These are phyloP conservation scores for Nothocercus nigrocapillus DNA, from an alignment of 2,113 vertebrate genomes.

Conservation along the genomic window DNA sequence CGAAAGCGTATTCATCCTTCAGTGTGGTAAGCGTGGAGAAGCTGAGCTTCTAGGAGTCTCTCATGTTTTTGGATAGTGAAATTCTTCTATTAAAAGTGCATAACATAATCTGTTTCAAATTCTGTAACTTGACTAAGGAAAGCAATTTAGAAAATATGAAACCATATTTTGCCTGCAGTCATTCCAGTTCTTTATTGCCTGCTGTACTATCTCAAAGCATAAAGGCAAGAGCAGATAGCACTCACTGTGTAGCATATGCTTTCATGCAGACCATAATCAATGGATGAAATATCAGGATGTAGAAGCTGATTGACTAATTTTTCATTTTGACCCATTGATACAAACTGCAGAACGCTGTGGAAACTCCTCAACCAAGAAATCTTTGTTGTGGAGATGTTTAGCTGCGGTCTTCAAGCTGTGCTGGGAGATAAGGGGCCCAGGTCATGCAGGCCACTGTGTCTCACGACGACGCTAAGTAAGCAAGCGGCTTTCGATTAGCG, in stretches of 20 bases:
- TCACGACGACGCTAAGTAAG: neutral
- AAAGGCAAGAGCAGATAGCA: neutral
- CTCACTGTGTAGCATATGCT: neutral
- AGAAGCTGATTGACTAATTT: neutral
- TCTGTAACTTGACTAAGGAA: conserved; percentile 6
- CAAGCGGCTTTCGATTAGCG: conserved; percentile 24
- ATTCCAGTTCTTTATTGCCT: neutral
- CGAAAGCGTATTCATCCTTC: neutral
- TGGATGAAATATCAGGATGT: neutral
- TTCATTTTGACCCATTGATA: neutral
- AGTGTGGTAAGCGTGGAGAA: neutral
- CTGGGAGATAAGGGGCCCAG: neutral
- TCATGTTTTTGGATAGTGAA: neutral
- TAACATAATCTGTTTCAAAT: neutral
- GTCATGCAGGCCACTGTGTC: neutral
- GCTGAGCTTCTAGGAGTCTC: neutral
- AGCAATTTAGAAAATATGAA: neutral
- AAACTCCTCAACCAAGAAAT: neutral
- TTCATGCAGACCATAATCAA: conserved; percentile 17
- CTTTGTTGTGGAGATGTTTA: neutral
- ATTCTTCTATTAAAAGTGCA: neutral
- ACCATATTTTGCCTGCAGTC: neutral
- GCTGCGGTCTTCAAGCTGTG: neutral
- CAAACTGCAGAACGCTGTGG: neutral
- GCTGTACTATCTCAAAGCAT: neutral